phyloP scores from a whole-genome alignment of 1,140 invertebrate genomes.

The Samia ricini region DNA sequence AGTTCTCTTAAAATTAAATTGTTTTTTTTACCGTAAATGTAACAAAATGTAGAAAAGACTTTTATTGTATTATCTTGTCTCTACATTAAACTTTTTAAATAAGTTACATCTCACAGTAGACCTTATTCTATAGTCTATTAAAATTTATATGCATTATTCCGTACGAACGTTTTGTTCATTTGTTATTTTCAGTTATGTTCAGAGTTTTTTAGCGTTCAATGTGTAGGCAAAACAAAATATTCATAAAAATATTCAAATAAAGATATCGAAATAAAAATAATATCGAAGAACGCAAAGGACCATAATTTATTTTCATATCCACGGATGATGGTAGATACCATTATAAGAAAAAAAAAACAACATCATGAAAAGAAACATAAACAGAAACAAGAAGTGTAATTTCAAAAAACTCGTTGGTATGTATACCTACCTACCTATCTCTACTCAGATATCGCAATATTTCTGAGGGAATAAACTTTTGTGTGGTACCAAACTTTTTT shows the following conservation, averaged over 20 bases:
- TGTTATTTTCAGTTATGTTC: too few relatives aligned
- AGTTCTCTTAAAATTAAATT: too few relatives aligned
- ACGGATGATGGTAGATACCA: neutral
- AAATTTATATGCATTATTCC: too few relatives aligned
- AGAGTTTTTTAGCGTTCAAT: too few relatives aligned
- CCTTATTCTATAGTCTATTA: too few relatives aligned
- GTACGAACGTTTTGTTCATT: too few relatives aligned
- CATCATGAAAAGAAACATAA: slow-evolving; percentile 6
- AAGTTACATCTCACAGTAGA: too few relatives aligned
- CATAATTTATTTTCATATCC: neutral
- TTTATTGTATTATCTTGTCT: too few relatives aligned
- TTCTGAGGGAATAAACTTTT: slow-evolving; percentile 16
- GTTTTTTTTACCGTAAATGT: too few relatives aligned
- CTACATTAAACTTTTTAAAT: too few relatives aligned
- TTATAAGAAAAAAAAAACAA: neutral
- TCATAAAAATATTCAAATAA: neutral
- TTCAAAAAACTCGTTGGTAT: slow-evolving; percentile 17
- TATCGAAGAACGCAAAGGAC: neutral
- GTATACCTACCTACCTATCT: slow-evolving; percentile 9
- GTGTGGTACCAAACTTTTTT: slow-evolving; percentile 27
- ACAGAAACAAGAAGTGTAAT: slow-evolving; percentile 23
- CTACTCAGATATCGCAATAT: slow-evolving; percentile 6
- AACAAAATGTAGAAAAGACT: too few relatives aligned
- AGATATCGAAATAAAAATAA: neutral
- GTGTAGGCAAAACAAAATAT: too few relatives aligned